Evolutionary conservation across 2,113 vertebrate genomes (phyloP).

Genomic region (Edolisoma coerulescens): DNA sequence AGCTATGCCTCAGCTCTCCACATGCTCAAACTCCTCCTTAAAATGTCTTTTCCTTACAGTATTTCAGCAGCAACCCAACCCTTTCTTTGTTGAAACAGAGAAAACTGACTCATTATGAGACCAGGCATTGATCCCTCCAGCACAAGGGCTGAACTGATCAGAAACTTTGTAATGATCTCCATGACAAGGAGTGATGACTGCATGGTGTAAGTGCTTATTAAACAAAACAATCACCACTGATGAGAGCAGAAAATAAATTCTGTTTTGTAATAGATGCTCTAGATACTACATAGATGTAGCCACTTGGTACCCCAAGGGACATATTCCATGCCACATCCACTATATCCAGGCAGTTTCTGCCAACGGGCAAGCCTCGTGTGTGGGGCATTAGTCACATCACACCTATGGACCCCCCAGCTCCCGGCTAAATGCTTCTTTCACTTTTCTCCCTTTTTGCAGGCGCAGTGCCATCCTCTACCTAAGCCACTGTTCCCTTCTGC

Average conservation of each 20-base stretch:
- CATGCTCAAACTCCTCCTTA: background rate
- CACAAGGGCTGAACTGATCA: background rate
- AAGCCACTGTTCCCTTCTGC: background rate
- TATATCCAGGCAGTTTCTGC: background rate
- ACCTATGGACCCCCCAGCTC: background rate
- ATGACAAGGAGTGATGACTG: background rate
- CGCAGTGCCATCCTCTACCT: background rate
- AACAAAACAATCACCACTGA: background rate
- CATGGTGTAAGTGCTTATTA: background rate
- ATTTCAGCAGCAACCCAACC: background rate
- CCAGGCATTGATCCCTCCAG: background rate
- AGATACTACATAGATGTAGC: background rate
- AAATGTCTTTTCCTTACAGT: background rate
- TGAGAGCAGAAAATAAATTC: background rate
- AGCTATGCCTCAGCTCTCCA: background rate
- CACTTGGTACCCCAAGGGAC: background rate
- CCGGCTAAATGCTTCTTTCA: background rate
- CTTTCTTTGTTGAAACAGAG: background rate
- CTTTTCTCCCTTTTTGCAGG: background rate
- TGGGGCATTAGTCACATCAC: background rate
- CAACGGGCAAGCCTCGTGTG: rapidly evolving
- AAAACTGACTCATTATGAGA: background rate
- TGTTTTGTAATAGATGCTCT: background rate
- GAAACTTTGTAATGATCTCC: background rate
- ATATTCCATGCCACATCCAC: background rate